Evolutionary conservation across 2,888 invertebrate species (phyloP).

Genomic region (Biston stratarius): DNA sequence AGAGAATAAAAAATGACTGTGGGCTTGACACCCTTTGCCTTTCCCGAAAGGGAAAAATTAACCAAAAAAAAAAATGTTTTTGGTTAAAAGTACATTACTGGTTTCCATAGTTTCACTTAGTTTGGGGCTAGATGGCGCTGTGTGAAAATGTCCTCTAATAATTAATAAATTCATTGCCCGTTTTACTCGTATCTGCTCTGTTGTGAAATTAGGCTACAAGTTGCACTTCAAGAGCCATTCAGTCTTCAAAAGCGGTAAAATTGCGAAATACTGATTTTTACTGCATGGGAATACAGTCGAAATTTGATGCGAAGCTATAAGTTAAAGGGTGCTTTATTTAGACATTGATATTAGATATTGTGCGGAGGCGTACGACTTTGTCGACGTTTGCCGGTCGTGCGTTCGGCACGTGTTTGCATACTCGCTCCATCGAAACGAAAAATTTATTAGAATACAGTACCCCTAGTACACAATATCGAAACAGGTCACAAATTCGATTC

Average conservation of each 20-base stretch:
- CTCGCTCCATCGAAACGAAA: conserved; percentile 18
- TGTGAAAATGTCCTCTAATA: too few relatives aligned
- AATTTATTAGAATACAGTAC: conserved; percentile 13
- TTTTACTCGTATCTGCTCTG: conserved; percentile 10
- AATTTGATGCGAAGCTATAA: conserved; percentile 8
- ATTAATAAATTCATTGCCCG: conserved; percentile 9
- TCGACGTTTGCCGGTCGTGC: conserved; percentile 41
- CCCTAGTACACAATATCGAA: not conserved
- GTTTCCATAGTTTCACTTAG: too few relatives aligned
- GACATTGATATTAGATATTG: conserved; percentile 43
- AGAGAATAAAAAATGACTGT: too few relatives aligned
- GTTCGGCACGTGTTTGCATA: conserved; percentile 38
- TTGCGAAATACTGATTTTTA: conserved; percentile 11
- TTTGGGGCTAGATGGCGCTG: too few relatives aligned
- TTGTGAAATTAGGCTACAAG: conserved; percentile 37
- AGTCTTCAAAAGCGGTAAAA: not conserved
- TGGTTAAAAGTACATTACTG: too few relatives aligned
- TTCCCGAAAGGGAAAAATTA: too few relatives aligned
- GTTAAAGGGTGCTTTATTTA: conserved; percentile 36
- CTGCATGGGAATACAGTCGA: conserved; percentile 32
- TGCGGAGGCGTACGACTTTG: conserved; percentile 31
- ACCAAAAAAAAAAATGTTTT: too few relatives aligned
- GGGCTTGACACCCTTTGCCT: too few relatives aligned
- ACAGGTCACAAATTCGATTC: too few relatives aligned
- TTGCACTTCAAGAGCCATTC: conserved; percentile 36